Conservation (phyloP, 2,797 vertebrate genomes). For the Aplochiton taeniatus region DNA sequence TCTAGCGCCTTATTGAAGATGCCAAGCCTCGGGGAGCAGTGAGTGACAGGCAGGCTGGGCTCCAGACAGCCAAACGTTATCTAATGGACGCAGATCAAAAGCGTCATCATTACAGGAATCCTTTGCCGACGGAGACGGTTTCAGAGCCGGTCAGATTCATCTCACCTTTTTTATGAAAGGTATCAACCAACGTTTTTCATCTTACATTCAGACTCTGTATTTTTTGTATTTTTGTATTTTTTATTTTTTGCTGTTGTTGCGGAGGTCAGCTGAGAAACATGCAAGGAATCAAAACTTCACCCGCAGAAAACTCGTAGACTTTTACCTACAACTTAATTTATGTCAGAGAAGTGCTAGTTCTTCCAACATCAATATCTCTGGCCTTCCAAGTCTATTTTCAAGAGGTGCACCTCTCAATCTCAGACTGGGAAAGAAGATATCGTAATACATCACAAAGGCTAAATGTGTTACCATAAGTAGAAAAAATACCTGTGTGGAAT, state of each 20-base stretch:
- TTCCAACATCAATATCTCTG: constrained; percentile 40
- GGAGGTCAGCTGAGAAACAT: constrained; percentile 63
- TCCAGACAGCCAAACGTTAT: constrained; percentile 62
- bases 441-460: constrained; percentile 11
- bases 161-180: constrained; percentile 44
- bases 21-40: constrained; percentile 46
- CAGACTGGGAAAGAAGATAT: constrained; percentile 19
- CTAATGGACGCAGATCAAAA: constrained; percentile 68
- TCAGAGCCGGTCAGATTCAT: constrained; percentile 56
- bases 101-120: constrained; percentile 60
- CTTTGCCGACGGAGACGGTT: constrained; percentile 46
- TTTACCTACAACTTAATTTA: too few species aligned
- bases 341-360: constrained; percentile 13
- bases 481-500: neutral
- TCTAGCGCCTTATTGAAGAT: constrained; percentile 37
- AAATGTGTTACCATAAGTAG: neutral
- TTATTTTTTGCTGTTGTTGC: constrained; percentile 6
- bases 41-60: constrained; percentile 45
- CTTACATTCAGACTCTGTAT: constrained; percentile 17
- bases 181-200: constrained; percentile 44
- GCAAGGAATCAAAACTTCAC: constrained; percentile 20
- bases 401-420: constrained; percentile 14
- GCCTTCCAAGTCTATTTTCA: constrained; percentile 29
- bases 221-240: too few species aligned
- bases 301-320: too few species aligned